Base-by-base conservation (phyloP, 2,888 invertebrate species). In the Ophion ellenae region DNA sequence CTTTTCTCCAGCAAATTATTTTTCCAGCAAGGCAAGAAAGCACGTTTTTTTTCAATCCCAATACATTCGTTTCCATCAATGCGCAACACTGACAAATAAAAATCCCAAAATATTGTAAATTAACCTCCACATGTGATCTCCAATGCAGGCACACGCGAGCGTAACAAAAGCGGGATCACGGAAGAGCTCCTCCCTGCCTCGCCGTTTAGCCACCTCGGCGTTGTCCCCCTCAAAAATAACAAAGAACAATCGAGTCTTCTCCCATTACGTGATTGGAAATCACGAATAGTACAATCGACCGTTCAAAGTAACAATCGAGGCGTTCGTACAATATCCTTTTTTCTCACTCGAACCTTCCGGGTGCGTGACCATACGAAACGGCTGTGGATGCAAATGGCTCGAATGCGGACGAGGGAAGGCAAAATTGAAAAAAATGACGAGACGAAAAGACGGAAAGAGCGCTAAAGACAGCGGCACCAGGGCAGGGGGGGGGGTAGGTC, bases 351-450 rank as follows among this genome's bases (percentile, higher is more conserved):
- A 79, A 79, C 66, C 79, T 85, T 82, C 85, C 85, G 82, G 24
- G 79, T 85, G 82, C 82, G 79, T 85, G 85, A 66, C 76, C 32
- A 24, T 24, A 20, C 17, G 40, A 78, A 77, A 69, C 28, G 17
- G 28, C 67, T 78, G 76, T 73, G 28, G 40, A 84, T 84, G 75
- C 40, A 61, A 59, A 73, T 61, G 61, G 6, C 20, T 6, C 20
- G 59, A 40, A 36, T 20, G 10, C n/a, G n/a, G 5, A 32, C 28
- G 36, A 40, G n/a, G 24, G 28, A 57, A 36, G 17, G 40, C 28
- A 36, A 24, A 20, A n/a, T 6, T 14, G 20, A 73, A 59, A 20
- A 59, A 14, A 59, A 61, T 6, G 20, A 40, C 53, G 14, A 53
- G 4, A 53, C 53, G 53, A 14, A 53, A 14, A 53, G 17, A 53